Percentiles rank a stretch among this genome's conserved stretches.
These are phyloP conservation scores for Scomber colias DNA, from an alignment of 2,113 vertebrate species.

Conservation along the genomic window DNA sequence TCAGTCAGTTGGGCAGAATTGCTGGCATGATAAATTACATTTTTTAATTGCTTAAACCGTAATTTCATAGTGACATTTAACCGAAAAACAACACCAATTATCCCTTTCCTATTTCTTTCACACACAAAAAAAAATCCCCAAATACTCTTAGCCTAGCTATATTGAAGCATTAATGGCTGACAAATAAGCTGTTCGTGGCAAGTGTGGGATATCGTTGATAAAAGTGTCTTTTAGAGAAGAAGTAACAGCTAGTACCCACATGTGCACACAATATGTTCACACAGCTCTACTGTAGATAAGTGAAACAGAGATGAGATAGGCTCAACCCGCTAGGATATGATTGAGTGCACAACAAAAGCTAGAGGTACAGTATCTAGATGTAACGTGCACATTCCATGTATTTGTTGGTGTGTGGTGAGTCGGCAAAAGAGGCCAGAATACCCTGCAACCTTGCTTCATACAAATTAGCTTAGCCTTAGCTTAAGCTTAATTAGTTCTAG, in stretches of 20 bases:
- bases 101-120: background rate
- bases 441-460: too few species aligned
- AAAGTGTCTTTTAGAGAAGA: too few species aligned
- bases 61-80: background rate
- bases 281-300: background rate
- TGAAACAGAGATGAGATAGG: background rate
- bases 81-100: background rate
- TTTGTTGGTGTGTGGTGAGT: slow-evolving; percentile 53
- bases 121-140: too few species aligned
- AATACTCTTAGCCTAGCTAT: too few species aligned
- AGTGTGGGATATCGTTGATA: too few species aligned
- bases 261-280: background rate
- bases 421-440: background rate
- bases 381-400: background rate
- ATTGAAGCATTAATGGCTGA: too few species aligned
- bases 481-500: too few species aligned
- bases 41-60: background rate
- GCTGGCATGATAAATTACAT: slow-evolving; percentile 22
- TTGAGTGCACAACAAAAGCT: slow-evolving; percentile 19
- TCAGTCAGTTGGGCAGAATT: slow-evolving; percentile 7
- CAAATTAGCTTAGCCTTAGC: too few species aligned
- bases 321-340: background rate
- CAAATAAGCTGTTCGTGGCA: too few species aligned
- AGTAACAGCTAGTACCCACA: background rate
- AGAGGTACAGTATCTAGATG: background rate